These are phyloP conservation scores for Dryobotodes eremita DNA, from an alignment of 2,888 invertebrate species.

Conservation along the genomic window DNA sequence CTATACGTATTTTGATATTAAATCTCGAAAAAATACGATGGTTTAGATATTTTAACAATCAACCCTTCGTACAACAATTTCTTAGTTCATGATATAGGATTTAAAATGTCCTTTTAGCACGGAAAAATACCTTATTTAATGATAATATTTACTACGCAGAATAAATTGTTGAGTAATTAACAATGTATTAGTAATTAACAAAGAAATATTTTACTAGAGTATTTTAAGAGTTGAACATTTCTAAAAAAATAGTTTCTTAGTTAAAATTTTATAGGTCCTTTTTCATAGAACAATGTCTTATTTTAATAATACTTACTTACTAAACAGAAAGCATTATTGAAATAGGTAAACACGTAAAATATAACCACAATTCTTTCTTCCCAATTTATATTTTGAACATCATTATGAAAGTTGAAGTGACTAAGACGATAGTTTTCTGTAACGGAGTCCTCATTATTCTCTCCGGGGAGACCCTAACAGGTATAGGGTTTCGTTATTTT, in stretches of 20 bases:
- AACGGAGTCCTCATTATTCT: conserved; percentile 44
- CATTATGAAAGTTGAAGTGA: conserved; percentile 20
- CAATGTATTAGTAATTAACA: background rate
- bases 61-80: background rate
- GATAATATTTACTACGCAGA: background rate
- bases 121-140: background rate
- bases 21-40: background rate
- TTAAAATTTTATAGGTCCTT: background rate
- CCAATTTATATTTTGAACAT: conserved; percentile 1
- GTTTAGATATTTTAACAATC: background rate
- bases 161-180: background rate
- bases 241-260: background rate
- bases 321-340: background rate
- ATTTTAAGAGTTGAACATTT: too few relatives aligned
- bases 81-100: too few relatives aligned
- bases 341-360: background rate
- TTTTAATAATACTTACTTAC: background rate
- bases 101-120: background rate
- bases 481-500: conserved; percentile 52
- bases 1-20: background rate
- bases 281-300: background rate
- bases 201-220: background rate
- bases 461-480: conserved; percentile 36
- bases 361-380: background rate
- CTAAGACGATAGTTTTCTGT: conserved; percentile 24